Evolutionary conservation across 2,113 vertebrate genomes (phyloP).

Genomic region (Phaethornis superciliosus): DNA sequence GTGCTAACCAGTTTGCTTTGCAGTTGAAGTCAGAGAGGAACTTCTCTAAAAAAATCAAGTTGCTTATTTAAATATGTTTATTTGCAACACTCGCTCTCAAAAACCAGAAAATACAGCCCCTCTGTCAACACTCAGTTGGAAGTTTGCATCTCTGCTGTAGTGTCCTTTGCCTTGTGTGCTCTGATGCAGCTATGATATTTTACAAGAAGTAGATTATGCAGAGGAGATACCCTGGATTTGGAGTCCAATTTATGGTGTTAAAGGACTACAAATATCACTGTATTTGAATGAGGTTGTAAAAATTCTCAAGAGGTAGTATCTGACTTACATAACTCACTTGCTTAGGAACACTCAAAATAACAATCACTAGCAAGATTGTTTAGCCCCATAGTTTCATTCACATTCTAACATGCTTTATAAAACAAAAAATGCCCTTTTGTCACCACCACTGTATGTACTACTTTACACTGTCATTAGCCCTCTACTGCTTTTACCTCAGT

Average conservation of each 20-base stretch:
- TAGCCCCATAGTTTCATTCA: neutral
- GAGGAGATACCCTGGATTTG: too few relatives aligned
- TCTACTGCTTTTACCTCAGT: neutral
- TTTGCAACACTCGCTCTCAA: neutral
- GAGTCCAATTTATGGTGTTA: too few relatives aligned
- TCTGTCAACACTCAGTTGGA: neutral
- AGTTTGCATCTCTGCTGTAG: neutral
- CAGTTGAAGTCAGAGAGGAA: neutral
- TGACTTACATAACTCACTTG: neutral
- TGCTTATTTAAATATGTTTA: neutral
- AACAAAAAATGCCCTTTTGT: neutral
- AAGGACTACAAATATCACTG: neutral
- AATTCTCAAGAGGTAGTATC: neutral
- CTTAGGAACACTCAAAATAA: neutral
- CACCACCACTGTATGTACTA: neutral
- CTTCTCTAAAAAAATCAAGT: neutral
- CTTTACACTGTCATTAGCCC: neutral
- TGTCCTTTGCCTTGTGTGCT: neutral
- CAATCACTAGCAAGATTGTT: neutral
- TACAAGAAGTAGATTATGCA: neutral
- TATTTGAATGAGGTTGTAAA: neutral
- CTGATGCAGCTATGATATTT: neutral
- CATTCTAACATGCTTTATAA: neutral
- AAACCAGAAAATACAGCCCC: neutral
- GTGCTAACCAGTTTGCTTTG: neutral